Conservation (phyloP, 2,797 vertebrate species). For the Otolemur crassicaudatus region DNA sequence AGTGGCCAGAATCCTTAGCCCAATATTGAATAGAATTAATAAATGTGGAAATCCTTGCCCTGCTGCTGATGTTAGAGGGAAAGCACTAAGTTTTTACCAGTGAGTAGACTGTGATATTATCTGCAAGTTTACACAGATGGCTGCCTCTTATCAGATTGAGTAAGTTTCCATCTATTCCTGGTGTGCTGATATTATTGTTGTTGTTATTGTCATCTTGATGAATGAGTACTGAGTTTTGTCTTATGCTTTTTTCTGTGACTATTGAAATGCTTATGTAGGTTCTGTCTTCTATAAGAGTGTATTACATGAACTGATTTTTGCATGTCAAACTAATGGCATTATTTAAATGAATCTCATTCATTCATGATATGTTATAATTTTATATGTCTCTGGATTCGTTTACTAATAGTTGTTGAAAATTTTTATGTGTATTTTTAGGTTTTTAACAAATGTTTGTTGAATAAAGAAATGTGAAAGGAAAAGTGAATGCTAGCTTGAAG, state of each 20-base stretch:
- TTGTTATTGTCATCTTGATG: neutral
- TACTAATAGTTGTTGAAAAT: neutral
- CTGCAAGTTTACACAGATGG: rapidly evolving
- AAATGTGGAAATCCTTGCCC: neutral
- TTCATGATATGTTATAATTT: neutral
- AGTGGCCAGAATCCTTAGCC: neutral
- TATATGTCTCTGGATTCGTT: neutral
- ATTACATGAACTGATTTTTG: neutral
- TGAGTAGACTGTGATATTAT: neutral
- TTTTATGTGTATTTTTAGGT: neutral
- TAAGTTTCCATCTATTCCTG: neutral
- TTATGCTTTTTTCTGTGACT: neutral
- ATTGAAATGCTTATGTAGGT: neutral
- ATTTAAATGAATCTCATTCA: neutral
- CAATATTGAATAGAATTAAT: neutral
- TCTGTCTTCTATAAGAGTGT: neutral
- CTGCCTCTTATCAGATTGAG: neutral
- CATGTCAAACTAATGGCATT: neutral
- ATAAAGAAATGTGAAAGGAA: neutral
- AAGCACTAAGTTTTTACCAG: neutral
- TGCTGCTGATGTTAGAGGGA: neutral
- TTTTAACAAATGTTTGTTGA: neutral
- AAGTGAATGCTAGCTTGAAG: neutral
- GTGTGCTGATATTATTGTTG: neutral
- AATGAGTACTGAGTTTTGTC: neutral